Conservation (phyloP, 2,888 invertebrate genomes). For the Epistrophe grossulariae region DNA sequence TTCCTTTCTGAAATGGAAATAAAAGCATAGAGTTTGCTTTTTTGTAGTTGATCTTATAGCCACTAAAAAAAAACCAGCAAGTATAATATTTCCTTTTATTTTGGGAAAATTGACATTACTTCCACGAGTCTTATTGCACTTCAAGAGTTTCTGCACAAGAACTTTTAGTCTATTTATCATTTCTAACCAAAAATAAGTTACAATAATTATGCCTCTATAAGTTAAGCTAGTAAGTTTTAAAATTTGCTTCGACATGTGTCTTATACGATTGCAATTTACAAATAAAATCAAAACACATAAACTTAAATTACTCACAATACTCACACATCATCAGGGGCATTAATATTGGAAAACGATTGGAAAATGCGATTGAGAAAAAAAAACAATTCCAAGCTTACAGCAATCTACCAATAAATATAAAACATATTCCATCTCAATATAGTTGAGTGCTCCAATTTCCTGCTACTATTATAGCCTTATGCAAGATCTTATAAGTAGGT, state of each 20-base stretch:
- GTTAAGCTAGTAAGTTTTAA: neutral
- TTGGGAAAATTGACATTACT: too few species aligned
- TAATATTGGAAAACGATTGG: constrained; percentile 16
- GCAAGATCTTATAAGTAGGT: constrained; percentile 33
- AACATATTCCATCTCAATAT: constrained; percentile 26
- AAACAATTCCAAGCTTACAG: neutral
- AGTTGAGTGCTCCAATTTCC: constrained; percentile 58
- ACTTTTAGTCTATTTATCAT: too few species aligned
- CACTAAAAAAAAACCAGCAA: too few species aligned
- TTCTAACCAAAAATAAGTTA: too few species aligned
- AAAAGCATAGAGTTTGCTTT: too few species aligned
- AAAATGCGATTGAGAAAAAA: constrained; percentile 31
- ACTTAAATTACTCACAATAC: neutral
- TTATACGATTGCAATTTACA: neutral
- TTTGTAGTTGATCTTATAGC: too few species aligned
- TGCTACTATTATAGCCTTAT: constrained; percentile 46
- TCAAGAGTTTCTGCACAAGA: too few species aligned
- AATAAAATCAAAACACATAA: constrained; percentile 7
- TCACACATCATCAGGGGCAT: constrained; percentile 21
- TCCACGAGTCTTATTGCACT: too few species aligned
- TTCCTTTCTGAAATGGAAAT: too few species aligned
- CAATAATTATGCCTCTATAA: neutral
- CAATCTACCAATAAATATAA: constrained; percentile 8
- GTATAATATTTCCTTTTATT: too few species aligned
- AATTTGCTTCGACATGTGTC: neutral